Evolutionary conservation across 2,113 vertebrate genomes (phyloP).

Genomic region (Uropsilus gracilis): DNA sequence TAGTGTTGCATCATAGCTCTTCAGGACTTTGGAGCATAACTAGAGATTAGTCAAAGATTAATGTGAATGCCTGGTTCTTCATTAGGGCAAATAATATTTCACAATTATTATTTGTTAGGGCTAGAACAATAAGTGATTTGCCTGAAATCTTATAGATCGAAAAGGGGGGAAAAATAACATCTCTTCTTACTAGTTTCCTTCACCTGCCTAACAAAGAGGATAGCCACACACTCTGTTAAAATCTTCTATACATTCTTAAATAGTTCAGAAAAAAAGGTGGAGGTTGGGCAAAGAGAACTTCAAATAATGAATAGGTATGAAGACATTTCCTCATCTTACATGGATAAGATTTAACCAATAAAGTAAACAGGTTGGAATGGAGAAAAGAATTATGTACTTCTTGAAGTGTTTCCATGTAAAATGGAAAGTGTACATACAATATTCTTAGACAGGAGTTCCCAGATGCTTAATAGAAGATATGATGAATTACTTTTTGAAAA

Average conservation of each 20-base stretch:
- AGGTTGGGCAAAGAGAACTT: neutral
- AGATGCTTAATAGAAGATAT: slow-evolving; percentile 39
- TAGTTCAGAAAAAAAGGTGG: neutral
- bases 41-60: neutral
- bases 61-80: neutral
- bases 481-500: slow-evolving; percentile 56
- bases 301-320: neutral
- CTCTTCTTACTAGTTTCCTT: neutral
- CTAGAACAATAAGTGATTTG: neutral
- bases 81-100: neutral
- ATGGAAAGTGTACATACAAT: neutral
- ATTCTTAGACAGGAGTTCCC: slow-evolving; percentile 43
- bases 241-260: neutral
- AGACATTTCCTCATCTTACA: neutral
- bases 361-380: neutral
- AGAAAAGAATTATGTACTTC: neutral
- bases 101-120: neutral
- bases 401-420: neutral
- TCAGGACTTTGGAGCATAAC: neutral
- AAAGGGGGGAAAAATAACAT: neutral
- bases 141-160: neutral
- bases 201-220: neutral
- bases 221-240: neutral
- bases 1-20: neutral
- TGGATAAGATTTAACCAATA: neutral